Conservation (phyloP, 1,140 invertebrate species). For the Epicauta chinensis region DNA sequence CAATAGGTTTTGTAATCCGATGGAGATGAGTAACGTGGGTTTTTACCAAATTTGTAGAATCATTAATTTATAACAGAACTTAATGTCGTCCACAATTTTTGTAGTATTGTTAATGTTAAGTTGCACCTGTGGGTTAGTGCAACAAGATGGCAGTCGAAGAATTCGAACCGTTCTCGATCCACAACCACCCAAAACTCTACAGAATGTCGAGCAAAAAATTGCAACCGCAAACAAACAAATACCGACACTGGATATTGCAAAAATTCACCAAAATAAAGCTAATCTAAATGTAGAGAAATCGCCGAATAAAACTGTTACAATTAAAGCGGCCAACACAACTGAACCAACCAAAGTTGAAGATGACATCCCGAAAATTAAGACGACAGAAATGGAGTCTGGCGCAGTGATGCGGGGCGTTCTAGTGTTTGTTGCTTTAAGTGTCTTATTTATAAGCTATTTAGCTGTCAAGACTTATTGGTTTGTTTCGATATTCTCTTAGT, state of each 20-base stretch:
- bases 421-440: conserved; percentile 1
- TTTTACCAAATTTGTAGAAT: no score
- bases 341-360: not conserved
- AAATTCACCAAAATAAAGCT: no score
- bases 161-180: not conserved
- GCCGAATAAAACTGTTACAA: not conserved
- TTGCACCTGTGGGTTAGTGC: no score
- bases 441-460: conserved; percentile 2
- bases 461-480: conserved; percentile 9
- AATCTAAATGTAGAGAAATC: no score
- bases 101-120: no score
- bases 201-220: not conserved
- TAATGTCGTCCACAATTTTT: no score
- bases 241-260: no score
- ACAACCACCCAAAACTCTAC: not conserved
- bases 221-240: no score
- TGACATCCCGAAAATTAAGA: not conserved
- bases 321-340: not conserved
- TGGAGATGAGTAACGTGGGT: no score
- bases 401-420: conserved; percentile 4
- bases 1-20: no score
- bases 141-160: no score
- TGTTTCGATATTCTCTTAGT: not conserved
- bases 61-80: no score
- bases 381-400: conserved; percentile 8